Evolutionary conservation across 2,797 vertebrate species (phyloP), one percentile per base, ranked within the genome.

Genomic region (Melanogrammus aeglefinus): DNA sequence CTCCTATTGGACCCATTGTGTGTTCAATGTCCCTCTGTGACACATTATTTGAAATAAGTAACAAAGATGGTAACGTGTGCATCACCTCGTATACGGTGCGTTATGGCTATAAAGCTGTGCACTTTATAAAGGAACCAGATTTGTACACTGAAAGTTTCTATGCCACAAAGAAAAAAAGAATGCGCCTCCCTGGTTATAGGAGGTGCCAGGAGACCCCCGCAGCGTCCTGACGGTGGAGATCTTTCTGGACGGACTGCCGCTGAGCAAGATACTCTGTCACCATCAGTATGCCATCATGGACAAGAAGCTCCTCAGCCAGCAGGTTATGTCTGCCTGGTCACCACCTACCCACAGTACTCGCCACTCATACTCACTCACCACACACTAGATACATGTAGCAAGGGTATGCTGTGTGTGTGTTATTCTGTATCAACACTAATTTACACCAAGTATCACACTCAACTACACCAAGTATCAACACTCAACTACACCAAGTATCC

Each of bases 251-350:
- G 94, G 94, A 18, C 88, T 96, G 86, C 94, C 91, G 0, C 92
- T 99, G 79, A 94, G 94, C 29, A 93, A 85, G 78, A 95, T 99
- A 90, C 91, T 99, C 93, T 93, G 93, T 57, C 89, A 95, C 74
- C 92, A 96, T 72, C 90, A 95, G 74, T 93, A 96, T 13, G 91
- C 88, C 72, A 76, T 78, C 9, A 36, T 88, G 57, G 86, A 90
- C 51, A 31, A 0, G 10, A n/a, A 78, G 31, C 0, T 21, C 77
- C 9, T 63, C 69, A 13, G 24, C 63, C 63, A 69, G 63, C 7
- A 69, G 63, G 63, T 44, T 44, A 12, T 44, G 13, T 69, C 63
- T 27, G 9, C 10, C 24, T 24, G 63, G n/a, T 69, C 63, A 24
- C 63, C 63, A 13, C 9, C 10, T 69, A 27, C 24, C 24, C 24